phyloP scores from a whole-genome alignment of 2,888 invertebrate species.

The Rhagophthalmus giganteus region DNA sequence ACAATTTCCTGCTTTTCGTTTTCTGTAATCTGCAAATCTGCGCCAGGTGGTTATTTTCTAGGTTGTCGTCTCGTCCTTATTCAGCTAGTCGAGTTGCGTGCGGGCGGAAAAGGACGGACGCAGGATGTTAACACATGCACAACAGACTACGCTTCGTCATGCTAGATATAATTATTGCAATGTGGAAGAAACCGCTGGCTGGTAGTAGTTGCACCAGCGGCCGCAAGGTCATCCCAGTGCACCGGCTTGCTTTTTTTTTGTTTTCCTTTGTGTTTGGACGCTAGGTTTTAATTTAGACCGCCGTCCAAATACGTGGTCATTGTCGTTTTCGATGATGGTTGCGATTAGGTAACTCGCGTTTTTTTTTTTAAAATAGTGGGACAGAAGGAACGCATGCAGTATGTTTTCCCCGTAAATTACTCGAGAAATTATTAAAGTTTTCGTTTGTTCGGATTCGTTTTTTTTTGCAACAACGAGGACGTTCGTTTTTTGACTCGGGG shows the following conservation, averaged over 20 bases:
- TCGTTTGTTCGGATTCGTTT: no score
- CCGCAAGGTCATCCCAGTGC: constrained; percentile 29
- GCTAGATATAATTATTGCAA: constrained; percentile 28
- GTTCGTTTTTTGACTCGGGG: no score
- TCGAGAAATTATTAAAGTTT: no score
- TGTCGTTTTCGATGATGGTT: constrained; percentile 6
- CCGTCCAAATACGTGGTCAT: constrained; percentile 23
- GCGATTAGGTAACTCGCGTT: not conserved
- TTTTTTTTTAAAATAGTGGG: no score
- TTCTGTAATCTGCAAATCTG: constrained; percentile 7
- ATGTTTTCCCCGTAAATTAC: no score
- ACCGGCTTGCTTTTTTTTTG: no score
- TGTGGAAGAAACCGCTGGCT: constrained; percentile 20
- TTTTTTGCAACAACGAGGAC: no score
- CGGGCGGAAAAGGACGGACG: constrained; percentile 8
- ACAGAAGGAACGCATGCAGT: constrained; percentile 1
- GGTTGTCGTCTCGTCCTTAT: not conserved
- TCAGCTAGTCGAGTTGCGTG: not conserved
- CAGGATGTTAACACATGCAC: constrained; percentile 29
- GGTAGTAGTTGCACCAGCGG: constrained; percentile 20
- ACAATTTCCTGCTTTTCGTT: constrained; percentile 4
- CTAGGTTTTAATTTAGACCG: no score
- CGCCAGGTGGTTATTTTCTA: constrained; percentile 10
- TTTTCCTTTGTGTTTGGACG: no score
- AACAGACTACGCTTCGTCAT: constrained; percentile 27